These are phyloP conservation scores for Drosophila nigromelanica DNA, from an alignment of 1,140 invertebrate species.

Conservation along the genomic window DNA sequence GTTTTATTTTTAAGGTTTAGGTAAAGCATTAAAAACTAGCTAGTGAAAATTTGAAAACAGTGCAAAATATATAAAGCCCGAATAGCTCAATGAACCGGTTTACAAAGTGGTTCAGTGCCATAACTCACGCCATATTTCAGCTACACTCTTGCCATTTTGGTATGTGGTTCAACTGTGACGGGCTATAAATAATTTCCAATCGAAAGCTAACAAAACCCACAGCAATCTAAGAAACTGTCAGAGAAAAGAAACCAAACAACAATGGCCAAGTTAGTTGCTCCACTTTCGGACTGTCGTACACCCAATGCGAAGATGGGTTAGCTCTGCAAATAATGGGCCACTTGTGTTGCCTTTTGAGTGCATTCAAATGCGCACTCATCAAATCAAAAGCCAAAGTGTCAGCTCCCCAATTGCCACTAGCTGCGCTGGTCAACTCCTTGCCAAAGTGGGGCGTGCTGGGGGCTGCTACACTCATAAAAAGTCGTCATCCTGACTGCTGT, in stretches of 20 bases:
- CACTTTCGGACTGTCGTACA: background rate
- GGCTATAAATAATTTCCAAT: no score
- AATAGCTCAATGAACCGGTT: background rate
- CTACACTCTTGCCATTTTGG: no score
- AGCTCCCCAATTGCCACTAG: conserved; percentile 30
- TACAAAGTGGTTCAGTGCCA: background rate
- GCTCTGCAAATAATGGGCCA: conserved; percentile 43
- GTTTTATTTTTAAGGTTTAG: no score
- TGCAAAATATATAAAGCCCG: no score
- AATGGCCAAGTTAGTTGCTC: background rate
- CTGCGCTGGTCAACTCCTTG: conserved; percentile 2
- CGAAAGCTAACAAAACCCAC: no score
- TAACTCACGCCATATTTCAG: background rate
- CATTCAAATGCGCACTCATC: conserved; percentile 56
- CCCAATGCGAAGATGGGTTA: conserved; percentile 18
- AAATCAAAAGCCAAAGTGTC: conserved; percentile 52
- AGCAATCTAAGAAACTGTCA: background rate
- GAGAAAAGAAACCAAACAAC: background rate
- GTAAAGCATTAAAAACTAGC: no score
- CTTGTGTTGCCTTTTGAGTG: conserved; percentile 40
- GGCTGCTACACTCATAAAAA: conserved; percentile 34
- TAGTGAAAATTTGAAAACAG: no score
- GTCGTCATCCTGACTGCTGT: background rate
- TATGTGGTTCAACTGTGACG: no score
- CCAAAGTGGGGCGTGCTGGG: background rate